Evolutionary conservation across 1,140 invertebrate genomes (phyloP), one percentile per base, ranked within the genome.

Genomic region (Aphelenchoides fujianensis): DNA sequence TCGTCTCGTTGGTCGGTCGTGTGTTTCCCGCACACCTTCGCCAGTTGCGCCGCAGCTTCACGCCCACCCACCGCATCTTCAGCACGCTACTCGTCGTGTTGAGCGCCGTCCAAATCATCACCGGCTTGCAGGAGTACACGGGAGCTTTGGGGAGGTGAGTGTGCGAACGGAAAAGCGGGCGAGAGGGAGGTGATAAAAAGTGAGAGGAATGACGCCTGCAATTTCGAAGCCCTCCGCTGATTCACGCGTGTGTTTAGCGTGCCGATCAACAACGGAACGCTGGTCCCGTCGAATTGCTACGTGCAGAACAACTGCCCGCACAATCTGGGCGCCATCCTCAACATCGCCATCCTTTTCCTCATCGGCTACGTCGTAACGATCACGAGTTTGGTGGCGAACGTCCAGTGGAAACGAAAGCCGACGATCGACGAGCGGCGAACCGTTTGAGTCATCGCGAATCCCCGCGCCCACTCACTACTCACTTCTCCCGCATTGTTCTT

Each of bases 141-240:
- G 71, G 31, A 27, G 36, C 32, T 74, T 35, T 73, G 34, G 59
- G 72, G 35, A 34, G 70, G 72, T 73, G 12, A 71, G 55, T 76
- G 30, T 9, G 73, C 7, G 0, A 67, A 2, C 5, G 7, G 7
- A n/a, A n/a, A n/a, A n/a, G n/a, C n/a, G n/a, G n/a, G n/a, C n/a
- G n/a, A n/a, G n/a, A n/a, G n/a, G n/a, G n/a, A n/a, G n/a, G 23
- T 48, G 12, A 48, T 12, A 12, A 48, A 48, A 48, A 48, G 23
- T 48, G 23, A 12, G 41, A 16, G 41, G 41, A 23, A 16, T 48
- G 41, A 48, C 41, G 12, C 12, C 12, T 23, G 23, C 41, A 48
- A 12, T 16, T 48, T 48, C 32, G 0, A 7, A 34, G 19, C 27
- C 28, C 35, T 75, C 48, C 16, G n/a, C 34, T 16, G 7, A 5